Evolutionary conservation across 2,888 invertebrate species (phyloP), one percentile per base, ranked within the genome.

Genomic region (Hypena proboscidalis): DNA sequence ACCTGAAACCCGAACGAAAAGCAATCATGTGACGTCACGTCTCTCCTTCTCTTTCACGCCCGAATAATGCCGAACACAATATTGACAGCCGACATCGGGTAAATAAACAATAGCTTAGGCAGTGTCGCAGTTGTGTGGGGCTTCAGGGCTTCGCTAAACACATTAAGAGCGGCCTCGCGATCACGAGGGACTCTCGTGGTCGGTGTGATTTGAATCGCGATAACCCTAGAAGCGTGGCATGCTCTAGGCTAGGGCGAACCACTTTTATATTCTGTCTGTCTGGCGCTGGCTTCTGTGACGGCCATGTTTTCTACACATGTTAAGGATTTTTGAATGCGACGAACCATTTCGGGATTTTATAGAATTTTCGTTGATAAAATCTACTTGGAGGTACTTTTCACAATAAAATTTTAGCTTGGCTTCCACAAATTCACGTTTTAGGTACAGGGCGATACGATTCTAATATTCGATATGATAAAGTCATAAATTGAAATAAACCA

Each of bases 61-160:
- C 8, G 8, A 2, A 21, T 8, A 21, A 9, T 21, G 20, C 7
- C 9, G 6, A 25, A 1, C 22, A 25, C 23, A 34, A 11, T 25
- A 34, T 7, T 25, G 17, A 9, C n/a, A 25, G n/a, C 8, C n/a
- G 9, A n/a, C 23, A 23, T 1, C n/a, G n/a, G 48, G 51, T 66
- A 60, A 56, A 62, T 67, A 74, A 74, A 76, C 72, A 75, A 50
- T 33, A 54, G 65, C 59, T 70, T 69, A 72, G n/a, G 4, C n/a
- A 19, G 14, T 36, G 47, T 46, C 47, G 38, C 47, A 55, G 41
- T 42, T 10, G 44, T 39, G 55, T 67, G 59, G 47, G 81, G 80
- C 77, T 80, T 80, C 80, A 45, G 79, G 79, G n/a, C 79, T 82
- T 82, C 81, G 49, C 58, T 80, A 78, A 81, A 74, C 69, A 73